These are phyloP conservation scores for Glaucidium brasilianum DNA, from an alignment of 2,113 vertebrate genomes.

Conservation along the genomic window DNA sequence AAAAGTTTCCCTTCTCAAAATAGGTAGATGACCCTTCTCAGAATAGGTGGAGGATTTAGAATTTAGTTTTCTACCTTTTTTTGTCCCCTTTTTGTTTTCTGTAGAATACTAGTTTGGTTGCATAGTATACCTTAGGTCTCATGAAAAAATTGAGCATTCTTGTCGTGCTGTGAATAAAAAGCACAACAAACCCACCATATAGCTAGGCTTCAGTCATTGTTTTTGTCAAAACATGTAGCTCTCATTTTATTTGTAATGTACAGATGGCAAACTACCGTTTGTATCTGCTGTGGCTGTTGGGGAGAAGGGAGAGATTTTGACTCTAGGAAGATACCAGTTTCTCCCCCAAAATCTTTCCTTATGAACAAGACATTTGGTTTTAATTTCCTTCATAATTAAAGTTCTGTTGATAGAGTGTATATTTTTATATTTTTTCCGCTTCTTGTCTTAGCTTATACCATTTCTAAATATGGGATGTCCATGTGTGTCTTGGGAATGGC, in stretches of 20 bases:
- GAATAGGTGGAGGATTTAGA: not conserved
- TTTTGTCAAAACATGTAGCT: not conserved
- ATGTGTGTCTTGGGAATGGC: conserved; percentile 99
- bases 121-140: not conserved
- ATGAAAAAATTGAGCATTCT: not conserved
- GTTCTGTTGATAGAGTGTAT: not conserved
- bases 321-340: not conserved
- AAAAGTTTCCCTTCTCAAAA: not conserved
- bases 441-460: conserved; percentile 87
- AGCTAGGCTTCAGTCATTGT: not conserved
- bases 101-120: not conserved
- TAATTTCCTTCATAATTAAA: not conserved
- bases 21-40: not conserved
- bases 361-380: not conserved
- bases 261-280: not conserved
- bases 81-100: not conserved
- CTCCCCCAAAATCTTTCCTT: not conserved
- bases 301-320: not conserved
- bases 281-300: not conserved
- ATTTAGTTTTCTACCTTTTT: too few relatives aligned
- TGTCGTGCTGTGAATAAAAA: not conserved
- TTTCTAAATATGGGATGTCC: conserved; percentile 98
- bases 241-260: not conserved
- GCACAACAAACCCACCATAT: not conserved
- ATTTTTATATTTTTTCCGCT: not conserved